Conservation (phyloP, 2,113 vertebrate genomes). For the Corydoras maculifer region DNA sequence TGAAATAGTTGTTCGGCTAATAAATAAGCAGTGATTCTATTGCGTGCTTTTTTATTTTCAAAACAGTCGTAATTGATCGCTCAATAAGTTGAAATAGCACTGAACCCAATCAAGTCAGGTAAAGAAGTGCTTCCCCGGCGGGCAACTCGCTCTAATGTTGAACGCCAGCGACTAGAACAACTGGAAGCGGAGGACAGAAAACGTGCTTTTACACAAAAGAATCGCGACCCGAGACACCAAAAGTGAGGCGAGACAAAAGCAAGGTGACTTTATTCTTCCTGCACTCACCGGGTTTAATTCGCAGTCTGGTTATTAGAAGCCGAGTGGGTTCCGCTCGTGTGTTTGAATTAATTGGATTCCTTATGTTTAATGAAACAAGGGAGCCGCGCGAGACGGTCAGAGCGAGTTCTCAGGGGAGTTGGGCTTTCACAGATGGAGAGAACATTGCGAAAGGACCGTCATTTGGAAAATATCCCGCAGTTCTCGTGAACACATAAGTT, state of each 20-base stretch:
- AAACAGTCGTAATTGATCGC: background rate
- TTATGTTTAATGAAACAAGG: slow-evolving; percentile 30
- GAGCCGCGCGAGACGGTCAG: slow-evolving; percentile 10
- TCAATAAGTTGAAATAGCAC: slow-evolving; percentile 25
- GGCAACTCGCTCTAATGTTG: slow-evolving; percentile 43
- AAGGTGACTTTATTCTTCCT: slow-evolving; percentile 27
- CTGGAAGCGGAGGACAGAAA: slow-evolving; percentile 41
- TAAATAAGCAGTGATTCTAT: background rate
- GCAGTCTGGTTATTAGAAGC: background rate
- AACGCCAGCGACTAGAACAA: slow-evolving; percentile 38
- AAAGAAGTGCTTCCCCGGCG: slow-evolving; percentile 30
- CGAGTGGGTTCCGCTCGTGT: slow-evolving; percentile 12
- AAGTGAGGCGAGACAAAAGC: slow-evolving; percentile 39
- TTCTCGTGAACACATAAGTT: too few species aligned
- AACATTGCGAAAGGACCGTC: too few species aligned
- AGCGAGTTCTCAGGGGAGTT: slow-evolving; percentile 33
- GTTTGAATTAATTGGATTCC: slow-evolving; percentile 17
- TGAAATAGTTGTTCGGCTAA: slow-evolving; percentile 20
- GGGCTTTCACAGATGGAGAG: background rate
- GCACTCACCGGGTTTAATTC: slow-evolving; percentile 7
- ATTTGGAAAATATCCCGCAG: too few species aligned
- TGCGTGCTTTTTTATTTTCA: background rate
- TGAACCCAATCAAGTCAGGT: slow-evolving; percentile 22
- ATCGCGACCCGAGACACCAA: slow-evolving; percentile 35
- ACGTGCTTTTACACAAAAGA: slow-evolving; percentile 48